A percentile compares a stretch with the other conserved stretches of the same genome.
Conservation (phyloP, 1,140 invertebrate species). For the Homarus americanus region DNA sequence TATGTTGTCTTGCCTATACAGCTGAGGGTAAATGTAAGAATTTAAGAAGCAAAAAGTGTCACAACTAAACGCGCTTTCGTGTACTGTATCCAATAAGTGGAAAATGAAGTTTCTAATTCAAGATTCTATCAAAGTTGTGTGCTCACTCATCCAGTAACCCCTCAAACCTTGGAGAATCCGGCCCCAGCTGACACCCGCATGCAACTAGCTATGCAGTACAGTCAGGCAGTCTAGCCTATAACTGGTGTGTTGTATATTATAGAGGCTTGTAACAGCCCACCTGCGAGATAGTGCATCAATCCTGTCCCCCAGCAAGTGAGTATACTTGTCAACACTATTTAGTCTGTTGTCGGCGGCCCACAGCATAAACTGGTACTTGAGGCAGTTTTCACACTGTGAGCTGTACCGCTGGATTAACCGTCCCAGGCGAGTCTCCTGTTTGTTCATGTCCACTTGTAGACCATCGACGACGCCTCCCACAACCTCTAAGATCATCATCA, state of each 20-base stretch:
- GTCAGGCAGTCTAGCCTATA: not conserved
- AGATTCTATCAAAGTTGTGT: too few relatives aligned
- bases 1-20: too few relatives aligned
- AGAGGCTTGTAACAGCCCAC: conserved; percentile 19
- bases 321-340: conserved; percentile 47
- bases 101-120: too few relatives aligned
- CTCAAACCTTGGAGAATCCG: too few relatives aligned
- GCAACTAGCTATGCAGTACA: too few relatives aligned
- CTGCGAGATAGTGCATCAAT: conserved; percentile 52
- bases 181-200: too few relatives aligned
- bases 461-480: conserved; percentile 29
- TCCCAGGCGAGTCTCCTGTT: conserved; percentile 27
- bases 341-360: conserved; percentile 24
- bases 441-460: conserved; percentile 39
- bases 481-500: conserved; percentile 17
- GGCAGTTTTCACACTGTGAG: conserved; percentile 47
- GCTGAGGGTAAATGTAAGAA: too few relatives aligned
- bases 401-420: conserved; percentile 3
- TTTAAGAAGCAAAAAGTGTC: too few relatives aligned
- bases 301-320: conserved; percentile 40
- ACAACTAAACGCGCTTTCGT: too few relatives aligned
- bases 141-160: too few relatives aligned
- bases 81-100: too few relatives aligned
- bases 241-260: not conserved
- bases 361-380: conserved; percentile 45